A percentile compares a stretch with the other conserved stretches of the same genome.
These are phyloP conservation scores for Drosophila ambigua DNA, from an alignment of 1,140 invertebrate species.

Conservation along the genomic window DNA sequence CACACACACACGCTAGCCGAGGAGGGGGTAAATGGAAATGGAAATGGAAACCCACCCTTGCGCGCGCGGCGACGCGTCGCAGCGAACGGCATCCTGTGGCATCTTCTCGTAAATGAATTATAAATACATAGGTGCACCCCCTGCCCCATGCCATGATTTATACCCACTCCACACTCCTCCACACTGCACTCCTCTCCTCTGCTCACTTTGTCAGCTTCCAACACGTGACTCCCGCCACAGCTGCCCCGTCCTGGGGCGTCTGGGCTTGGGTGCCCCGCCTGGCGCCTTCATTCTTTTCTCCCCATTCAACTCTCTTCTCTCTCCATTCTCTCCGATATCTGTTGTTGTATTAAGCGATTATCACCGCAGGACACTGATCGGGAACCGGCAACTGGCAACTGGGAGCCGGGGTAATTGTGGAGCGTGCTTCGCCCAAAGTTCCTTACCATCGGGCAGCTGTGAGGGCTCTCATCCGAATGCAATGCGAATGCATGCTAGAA, in stretches of 20 bases:
- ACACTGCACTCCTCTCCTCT: not conserved
- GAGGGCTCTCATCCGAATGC: too few species aligned
- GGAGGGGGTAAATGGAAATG: constrained; percentile 27
- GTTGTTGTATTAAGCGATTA: constrained; percentile 68
- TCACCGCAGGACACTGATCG: constrained; percentile 61
- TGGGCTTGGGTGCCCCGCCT: not conserved
- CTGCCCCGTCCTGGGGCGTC: constrained; percentile 19
- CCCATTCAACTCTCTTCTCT: not conserved
- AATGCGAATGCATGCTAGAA: too few species aligned
- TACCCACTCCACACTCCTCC: not conserved
- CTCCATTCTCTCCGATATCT: not conserved
- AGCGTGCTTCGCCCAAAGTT: constrained; percentile 53
- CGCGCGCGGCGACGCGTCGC: not conserved
- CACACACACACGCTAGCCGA: not conserved
- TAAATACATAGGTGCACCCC: constrained; percentile 51
- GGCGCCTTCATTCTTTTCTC: not conserved
- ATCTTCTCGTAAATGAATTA: constrained; percentile 55
- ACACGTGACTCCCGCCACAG: constrained; percentile 36
- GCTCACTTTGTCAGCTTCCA: constrained; percentile 19
- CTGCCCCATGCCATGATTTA: not conserved
- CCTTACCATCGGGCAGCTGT: too few species aligned
- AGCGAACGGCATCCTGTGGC: not conserved
- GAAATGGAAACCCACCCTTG: constrained; percentile 62
- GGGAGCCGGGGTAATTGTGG: constrained; percentile 44
- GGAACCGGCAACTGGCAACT: not conserved